These are phyloP conservation scores for Varecia variegata DNA, from an alignment of 2,797 vertebrate genomes.

Conservation along the genomic window DNA sequence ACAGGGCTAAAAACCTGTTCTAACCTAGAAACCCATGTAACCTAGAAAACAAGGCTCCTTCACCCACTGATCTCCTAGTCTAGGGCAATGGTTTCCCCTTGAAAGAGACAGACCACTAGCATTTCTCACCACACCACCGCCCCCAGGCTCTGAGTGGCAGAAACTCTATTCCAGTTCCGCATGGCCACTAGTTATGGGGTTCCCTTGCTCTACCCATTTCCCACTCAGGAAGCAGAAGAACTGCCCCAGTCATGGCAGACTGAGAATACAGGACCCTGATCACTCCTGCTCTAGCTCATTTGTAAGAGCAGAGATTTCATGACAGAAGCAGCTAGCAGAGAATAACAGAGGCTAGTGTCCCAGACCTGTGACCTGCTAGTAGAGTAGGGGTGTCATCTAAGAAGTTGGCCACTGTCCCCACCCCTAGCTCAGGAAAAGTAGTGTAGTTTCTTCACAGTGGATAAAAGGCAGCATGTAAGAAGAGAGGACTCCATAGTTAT, in stretches of 20 bases:
- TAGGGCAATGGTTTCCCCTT: neutral
- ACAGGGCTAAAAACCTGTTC: neutral
- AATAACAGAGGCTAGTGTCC: neutral
- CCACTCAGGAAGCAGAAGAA: neutral
- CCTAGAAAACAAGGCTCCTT: neutral
- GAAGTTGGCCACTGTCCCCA: neutral
- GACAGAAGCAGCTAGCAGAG: neutral
- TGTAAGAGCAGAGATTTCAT: neutral
- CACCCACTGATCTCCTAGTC: neutral
- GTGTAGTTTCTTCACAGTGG: neutral
- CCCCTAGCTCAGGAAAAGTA: neutral
- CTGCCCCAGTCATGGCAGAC: neutral
- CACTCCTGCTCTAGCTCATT: neutral
- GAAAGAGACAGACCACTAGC: neutral
- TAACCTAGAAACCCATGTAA: neutral
- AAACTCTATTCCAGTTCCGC: neutral
- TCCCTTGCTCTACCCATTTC: neutral
- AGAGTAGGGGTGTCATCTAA: neutral
- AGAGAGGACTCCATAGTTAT: too few species aligned
- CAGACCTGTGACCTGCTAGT: neutral
- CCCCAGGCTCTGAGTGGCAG: neutral
- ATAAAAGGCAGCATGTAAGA: neutral
- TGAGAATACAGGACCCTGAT: neutral
- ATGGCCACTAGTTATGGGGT: neutral
- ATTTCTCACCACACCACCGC: neutral